phyloP scores from a whole-genome alignment of 30 jellyfish, hydroid and myxozoan species.

The Haliclystus octoradiatus region DNA sequence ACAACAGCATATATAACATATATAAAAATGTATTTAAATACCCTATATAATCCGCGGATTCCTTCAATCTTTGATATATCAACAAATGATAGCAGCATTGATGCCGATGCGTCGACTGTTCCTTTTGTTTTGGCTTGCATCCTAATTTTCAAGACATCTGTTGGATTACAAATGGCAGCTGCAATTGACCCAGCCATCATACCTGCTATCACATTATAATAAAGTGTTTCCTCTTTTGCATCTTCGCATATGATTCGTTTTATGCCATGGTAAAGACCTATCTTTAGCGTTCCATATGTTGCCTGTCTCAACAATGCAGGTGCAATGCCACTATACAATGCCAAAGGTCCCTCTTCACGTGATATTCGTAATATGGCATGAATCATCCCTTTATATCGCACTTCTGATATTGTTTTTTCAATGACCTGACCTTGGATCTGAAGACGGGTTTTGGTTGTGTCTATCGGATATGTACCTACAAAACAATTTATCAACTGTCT shows the following conservation, averaged over 20 bases:
- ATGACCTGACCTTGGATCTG: slow-evolving; percentile 96
- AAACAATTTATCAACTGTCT: background rate
- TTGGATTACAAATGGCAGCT: slow-evolving; percentile 83
- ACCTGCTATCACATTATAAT: slow-evolving; percentile 65
- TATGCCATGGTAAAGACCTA: slow-evolving; percentile 88
- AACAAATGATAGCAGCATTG: slow-evolving; percentile 49
- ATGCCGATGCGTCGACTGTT: slow-evolving; percentile 10
- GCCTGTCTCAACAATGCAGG: slow-evolving; percentile 95
- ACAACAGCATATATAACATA: background rate
- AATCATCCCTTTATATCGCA: slow-evolving; percentile 89
- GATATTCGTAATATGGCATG: slow-evolving; percentile 72
- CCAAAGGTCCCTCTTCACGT: slow-evolving; percentile 68
- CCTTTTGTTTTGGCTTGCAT: slow-evolving; percentile 82
- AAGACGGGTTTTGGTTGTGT: slow-evolving; percentile 83
- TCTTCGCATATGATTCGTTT: slow-evolving; percentile 38
- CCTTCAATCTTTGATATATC: slow-evolving; percentile 77
- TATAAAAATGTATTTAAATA: background rate
- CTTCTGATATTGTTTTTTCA: slow-evolving; percentile 37
- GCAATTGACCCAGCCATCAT: slow-evolving; percentile 79
- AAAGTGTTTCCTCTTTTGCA: slow-evolving; percentile 74
- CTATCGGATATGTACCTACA: slow-evolving; percentile 88
- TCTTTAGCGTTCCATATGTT: slow-evolving; percentile 88
- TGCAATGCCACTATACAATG: slow-evolving; percentile 72
- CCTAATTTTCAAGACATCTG: slow-evolving; percentile 88
- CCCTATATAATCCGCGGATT: slow-evolving; percentile 77